Evolutionary conservation across 2,797 vertebrate genomes (phyloP).

Genomic region (Pygocentrus nattereri): DNA sequence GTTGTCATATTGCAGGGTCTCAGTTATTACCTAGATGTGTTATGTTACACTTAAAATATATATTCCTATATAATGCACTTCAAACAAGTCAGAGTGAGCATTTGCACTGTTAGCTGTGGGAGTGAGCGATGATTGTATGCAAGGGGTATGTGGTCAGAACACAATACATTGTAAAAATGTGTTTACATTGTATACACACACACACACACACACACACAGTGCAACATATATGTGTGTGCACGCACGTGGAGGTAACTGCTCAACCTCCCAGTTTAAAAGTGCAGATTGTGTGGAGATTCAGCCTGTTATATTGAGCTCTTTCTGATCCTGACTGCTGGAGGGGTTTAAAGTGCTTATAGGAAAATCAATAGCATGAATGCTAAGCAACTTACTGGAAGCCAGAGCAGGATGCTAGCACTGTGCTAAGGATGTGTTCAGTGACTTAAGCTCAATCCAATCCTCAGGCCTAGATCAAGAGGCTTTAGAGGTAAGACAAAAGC

Average conservation of each 20-base stretch:
- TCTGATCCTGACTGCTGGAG: conserved; percentile 69
- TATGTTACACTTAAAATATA: neutral
- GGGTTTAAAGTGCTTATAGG: conserved; percentile 95
- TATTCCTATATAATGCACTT: no score
- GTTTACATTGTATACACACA: neutral
- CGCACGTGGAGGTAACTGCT: conserved; percentile 50
- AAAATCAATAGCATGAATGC: conserved; percentile 99
- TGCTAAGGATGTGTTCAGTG: conserved; percentile 91
- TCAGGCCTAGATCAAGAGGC: conserved; percentile 27
- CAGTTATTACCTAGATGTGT: neutral
- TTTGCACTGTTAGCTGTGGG: no score
- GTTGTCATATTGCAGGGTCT: neutral
- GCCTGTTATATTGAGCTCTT: conserved; percentile 59
- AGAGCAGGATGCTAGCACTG: conserved; percentile 91
- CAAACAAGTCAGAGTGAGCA: no score
- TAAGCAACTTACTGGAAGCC: conserved; percentile 99
- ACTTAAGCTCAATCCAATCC: conserved; percentile 74
- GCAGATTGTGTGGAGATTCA: conserved; percentile 57
- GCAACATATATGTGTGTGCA: neutral
- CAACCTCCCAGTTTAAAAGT: conserved; percentile 55
- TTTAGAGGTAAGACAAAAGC: conserved; percentile 34
- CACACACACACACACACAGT: no score
- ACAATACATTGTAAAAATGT: neutral
- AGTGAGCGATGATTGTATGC: no score
- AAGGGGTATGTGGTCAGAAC: neutral